phyloP scores from a whole-genome alignment of 2,797 vertebrate genomes.

The Hippoglossus hippoglossus region DNA sequence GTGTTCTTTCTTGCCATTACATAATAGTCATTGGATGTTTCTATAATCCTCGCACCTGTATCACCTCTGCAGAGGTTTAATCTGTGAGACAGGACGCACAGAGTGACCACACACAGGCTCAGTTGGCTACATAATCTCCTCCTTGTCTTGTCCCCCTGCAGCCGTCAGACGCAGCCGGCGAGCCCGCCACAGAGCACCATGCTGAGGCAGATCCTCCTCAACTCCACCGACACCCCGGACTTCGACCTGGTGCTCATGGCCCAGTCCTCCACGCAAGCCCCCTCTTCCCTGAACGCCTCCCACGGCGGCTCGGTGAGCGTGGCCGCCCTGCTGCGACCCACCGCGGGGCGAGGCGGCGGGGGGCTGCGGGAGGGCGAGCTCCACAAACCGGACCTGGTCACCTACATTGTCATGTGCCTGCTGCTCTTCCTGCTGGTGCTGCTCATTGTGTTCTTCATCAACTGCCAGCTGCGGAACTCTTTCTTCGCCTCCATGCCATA shows the following conservation, averaged over 20 bases:
- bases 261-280: conserved; percentile 85
- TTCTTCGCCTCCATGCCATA: conserved; percentile 98
- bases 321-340: conserved; percentile 91
- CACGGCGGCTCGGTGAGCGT: conserved; percentile 90
- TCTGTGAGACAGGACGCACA: background rate
- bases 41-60: background rate
- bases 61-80: too few relatives aligned
- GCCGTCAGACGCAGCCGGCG: conserved; percentile 55
- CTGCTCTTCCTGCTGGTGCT: conserved; percentile 93
- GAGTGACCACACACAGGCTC: background rate
- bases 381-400: conserved; percentile 93
- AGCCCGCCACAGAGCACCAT: conserved; percentile 77
- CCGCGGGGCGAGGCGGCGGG: conserved; percentile 74
- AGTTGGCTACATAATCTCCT: conserved; percentile 28
- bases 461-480: conserved; percentile 97
- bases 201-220: conserved; percentile 93
- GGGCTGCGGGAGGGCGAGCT: conserved; percentile 91
- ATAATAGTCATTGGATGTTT: background rate
- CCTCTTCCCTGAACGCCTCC: conserved; percentile 89
- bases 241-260: conserved; percentile 87
- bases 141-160: conserved; percentile 29
- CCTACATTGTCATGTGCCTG: conserved; percentile 95
- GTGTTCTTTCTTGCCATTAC: background rate
- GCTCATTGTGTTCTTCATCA: conserved; percentile 97
- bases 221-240: conserved; percentile 90